Percentiles rank a stretch among this genome's conserved stretches.
Conservation (phyloP, 2,888 invertebrate species). For the Drosophila gaucha region DNA sequence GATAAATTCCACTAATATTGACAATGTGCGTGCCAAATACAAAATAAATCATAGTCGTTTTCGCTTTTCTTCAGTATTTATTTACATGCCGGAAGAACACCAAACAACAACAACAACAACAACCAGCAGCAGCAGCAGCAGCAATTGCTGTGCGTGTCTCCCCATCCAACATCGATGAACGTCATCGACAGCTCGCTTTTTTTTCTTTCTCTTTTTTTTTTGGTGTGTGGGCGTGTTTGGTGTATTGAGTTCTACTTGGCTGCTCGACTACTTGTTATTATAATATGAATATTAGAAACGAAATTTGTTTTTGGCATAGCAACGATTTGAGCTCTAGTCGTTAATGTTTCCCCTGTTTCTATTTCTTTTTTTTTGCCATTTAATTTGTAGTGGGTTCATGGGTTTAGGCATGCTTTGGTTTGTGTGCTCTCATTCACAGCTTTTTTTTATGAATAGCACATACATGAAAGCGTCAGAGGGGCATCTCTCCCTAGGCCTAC, state of each 20-base stretch:
- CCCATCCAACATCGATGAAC: conserved; percentile 52
- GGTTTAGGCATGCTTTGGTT: not conserved
- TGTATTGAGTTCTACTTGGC: conserved; percentile 26
- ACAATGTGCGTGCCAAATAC: conserved; percentile 74
- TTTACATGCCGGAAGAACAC: conserved; percentile 73
- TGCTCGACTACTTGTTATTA: conserved; percentile 26
- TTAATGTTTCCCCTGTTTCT: conserved; percentile 8
- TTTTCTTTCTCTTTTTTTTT: not conserved
- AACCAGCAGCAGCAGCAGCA: conserved; percentile 27
- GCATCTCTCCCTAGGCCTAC: too few species aligned
- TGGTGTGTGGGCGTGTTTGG: conserved; percentile 17
- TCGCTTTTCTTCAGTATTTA: conserved; percentile 64
- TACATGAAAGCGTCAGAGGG: not conserved
- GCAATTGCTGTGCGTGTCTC: conserved; percentile 41
- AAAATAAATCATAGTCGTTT: conserved; percentile 73
- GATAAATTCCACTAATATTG: conserved; percentile 78
- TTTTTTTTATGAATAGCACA: too few species aligned
- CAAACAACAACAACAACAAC: conserved; percentile 46
- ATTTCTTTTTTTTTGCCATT: not conserved
- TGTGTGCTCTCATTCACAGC: too few species aligned
- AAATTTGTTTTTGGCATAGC: conserved; percentile 46
- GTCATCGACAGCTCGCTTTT: conserved; percentile 67
- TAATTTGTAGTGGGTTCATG: not conserved
- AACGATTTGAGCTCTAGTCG: conserved; percentile 42
- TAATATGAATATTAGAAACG: conserved; percentile 52